phyloP scores from a whole-genome alignment of 2,113 vertebrate genomes.

The Cyprinodon brontotheroides region DNA sequence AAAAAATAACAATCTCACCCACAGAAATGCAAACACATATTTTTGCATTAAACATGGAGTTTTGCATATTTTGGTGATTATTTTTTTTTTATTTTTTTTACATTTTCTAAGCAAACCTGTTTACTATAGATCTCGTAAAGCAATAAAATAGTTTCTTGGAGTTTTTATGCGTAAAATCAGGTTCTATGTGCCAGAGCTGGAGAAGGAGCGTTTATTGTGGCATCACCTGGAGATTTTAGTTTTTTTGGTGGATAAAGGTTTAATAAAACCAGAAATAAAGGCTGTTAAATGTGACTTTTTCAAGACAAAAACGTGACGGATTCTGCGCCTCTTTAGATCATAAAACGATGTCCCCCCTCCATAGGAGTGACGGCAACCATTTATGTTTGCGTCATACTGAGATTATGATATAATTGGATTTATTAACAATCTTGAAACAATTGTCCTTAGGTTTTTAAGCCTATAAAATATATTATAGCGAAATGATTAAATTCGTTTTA shows the following conservation, averaged over 20 bases:
- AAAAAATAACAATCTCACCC: neutral
- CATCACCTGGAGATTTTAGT: neutral
- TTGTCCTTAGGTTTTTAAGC: neutral
- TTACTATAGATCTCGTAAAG: neutral
- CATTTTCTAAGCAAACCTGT: neutral
- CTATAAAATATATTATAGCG: neutral
- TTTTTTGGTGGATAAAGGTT: no score
- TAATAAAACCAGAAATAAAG: neutral
- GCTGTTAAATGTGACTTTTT: neutral
- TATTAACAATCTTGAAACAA: neutral
- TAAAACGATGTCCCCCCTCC: neutral
- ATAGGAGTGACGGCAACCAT: neutral
- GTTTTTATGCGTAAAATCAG: neutral
- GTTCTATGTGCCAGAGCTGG: neutral
- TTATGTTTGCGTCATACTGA: neutral
- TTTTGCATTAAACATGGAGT: neutral
- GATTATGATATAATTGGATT: neutral
- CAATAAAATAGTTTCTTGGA: neutral
- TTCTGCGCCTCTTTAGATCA: neutral
- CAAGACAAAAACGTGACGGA: neutral
- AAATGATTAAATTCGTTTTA: neutral
- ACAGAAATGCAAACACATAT: neutral
- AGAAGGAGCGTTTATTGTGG: neutral
- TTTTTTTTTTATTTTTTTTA: no score
- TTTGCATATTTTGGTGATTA: neutral